A percentile compares a stretch with the other conserved stretches of the same genome.
phyloP scores from a whole-genome alignment of 2,888 invertebrate species.

The Caradrina clavipalpis region DNA sequence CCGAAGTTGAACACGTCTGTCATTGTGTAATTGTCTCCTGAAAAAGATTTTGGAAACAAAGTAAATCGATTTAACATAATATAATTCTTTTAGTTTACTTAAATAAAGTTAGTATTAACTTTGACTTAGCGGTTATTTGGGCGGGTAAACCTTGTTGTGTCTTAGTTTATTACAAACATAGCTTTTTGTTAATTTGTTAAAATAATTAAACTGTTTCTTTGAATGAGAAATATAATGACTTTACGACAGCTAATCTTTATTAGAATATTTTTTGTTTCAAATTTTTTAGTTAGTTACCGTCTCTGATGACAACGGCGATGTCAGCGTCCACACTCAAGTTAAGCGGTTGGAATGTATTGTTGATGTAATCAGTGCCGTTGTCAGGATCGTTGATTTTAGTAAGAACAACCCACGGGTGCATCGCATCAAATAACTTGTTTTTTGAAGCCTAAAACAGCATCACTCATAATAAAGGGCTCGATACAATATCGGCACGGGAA shows the following conservation, averaged over 20 bases:
- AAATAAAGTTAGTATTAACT: background rate
- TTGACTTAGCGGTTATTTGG: background rate
- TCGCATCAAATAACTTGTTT: conserved; percentile 72
- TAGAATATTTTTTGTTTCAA: background rate
- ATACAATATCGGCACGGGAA: no score
- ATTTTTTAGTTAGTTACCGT: conserved; percentile 63
- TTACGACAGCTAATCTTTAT: background rate
- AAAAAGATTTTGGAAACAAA: conserved; percentile 21
- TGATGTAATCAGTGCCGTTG: conserved; percentile 45
- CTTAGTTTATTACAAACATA: background rate
- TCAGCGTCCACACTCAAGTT: conserved; percentile 83
- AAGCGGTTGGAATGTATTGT: conserved; percentile 67
- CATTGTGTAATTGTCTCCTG: conserved; percentile 72
- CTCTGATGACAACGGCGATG: conserved; percentile 67
- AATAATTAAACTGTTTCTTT: background rate
- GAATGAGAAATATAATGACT: background rate
- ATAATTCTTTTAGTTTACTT: background rate
- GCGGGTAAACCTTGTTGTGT: background rate
- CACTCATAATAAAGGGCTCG: background rate
- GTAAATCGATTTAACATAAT: background rate
- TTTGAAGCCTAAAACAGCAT: conserved; percentile 75
- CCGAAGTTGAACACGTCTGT: conserved; percentile 84
- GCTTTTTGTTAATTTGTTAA: background rate
- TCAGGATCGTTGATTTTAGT: conserved; percentile 31
- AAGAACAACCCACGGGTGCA: conserved; percentile 78